Evolutionary conservation across 2,888 invertebrate species (phyloP), one percentile per base, ranked within the genome.

Genomic region (Protodeltote pygarga): DNA sequence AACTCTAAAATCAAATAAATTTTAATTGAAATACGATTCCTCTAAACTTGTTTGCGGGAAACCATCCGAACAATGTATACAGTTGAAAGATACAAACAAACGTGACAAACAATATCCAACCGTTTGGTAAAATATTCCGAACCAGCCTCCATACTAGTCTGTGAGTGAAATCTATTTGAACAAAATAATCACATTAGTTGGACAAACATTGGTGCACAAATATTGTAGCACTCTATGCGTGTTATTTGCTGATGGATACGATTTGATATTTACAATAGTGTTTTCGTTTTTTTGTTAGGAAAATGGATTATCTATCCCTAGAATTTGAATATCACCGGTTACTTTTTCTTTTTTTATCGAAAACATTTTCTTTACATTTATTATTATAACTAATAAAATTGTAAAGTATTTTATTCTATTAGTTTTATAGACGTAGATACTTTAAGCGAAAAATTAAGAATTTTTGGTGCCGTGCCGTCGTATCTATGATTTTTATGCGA

Each of bases 111-210:
- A 60, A 69, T 58, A 52, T 55, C 32, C 54, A 50, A 60, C 60
- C 17, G 44, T 57, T 60, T 46, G 44, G 46, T 57, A 51, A 65
- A 58, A 65, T 63, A 65, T 64, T 59, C 42, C 21, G 16, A 28
- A 37, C 49, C 28, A 31, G 16, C 8, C 23, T 34, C 27, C 9
- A 19, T 29, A 35, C 21, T 47, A 40, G 46, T 44, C 49, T 34
- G 23, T 25, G 38, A 49, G 53, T 31, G 48, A 70, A n/a, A 66
- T 65, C 38, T 66, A 53, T 71, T 73, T 73, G 69, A 40, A 51
- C 71, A 60, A 71, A 73, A 70, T 73, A 73, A 73, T 75, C 69
- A 67, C 70, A 76, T 76, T 77, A 76, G 69, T 66, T 66, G 59
- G 38, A 32, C 70, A 76, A 76, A 76, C 60, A 73, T 62, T 51